Percentiles rank a stretch among this genome's conserved stretches.
These are phyloP conservation scores for Sarcophaga caerulescens DNA, from an alignment of 2,888 invertebrate genomes.

Conservation along the genomic window DNA sequence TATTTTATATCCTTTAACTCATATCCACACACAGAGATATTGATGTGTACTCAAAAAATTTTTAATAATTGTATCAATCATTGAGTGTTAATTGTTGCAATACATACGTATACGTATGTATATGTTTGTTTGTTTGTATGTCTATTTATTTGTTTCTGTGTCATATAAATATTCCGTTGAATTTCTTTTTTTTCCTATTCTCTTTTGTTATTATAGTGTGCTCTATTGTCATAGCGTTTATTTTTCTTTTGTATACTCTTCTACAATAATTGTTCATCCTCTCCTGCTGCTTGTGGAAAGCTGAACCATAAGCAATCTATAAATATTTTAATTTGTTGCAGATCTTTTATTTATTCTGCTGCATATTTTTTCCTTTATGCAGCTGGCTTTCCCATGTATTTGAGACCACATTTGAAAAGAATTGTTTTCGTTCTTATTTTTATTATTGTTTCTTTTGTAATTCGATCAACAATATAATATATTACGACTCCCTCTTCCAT, in stretches of 20 bases:
- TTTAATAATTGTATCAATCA: slow-evolving; percentile 45
- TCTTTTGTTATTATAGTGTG: neutral
- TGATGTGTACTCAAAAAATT: slow-evolving; percentile 1
- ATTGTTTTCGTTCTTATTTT: too few relatives aligned
- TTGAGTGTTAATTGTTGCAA: slow-evolving; percentile 45
- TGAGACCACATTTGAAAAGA: neutral
- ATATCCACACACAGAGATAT: slow-evolving; percentile 4
- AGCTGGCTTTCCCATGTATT: neutral
- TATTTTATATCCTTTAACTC: neutral
- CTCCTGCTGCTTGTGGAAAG: neutral
- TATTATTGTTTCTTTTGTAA: neutral
- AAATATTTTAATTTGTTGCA: neutral
- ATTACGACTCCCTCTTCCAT: too few relatives aligned
- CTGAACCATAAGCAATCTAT: neutral
- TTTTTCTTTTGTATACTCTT: too few relatives aligned
- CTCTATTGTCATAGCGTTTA: too few relatives aligned
- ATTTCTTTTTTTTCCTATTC: neutral
- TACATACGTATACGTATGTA: neutral
- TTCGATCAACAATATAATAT: too few relatives aligned
- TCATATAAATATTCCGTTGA: neutral
- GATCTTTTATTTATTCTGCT: neutral
- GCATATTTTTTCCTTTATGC: neutral
- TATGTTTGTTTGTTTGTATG: too few relatives aligned
- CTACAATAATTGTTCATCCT: too few relatives aligned
- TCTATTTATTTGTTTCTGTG: neutral